Conservation (phyloP, 1,140 invertebrate species). For the Heliconius melpomene region DNA sequence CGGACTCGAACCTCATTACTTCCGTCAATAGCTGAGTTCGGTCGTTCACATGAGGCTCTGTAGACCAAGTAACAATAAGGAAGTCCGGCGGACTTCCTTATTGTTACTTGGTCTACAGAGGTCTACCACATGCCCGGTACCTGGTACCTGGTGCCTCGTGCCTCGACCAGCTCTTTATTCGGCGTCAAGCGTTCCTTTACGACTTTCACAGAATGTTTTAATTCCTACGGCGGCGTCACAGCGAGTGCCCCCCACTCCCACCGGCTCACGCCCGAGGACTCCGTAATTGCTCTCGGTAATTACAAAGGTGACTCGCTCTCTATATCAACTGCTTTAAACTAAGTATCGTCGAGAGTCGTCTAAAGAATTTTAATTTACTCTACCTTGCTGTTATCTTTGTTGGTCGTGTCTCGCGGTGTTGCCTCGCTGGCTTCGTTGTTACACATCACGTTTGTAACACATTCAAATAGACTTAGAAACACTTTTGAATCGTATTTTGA, state of each 20-base stretch:
- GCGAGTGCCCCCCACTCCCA: conserved; percentile 1
- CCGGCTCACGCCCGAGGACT: conserved; percentile 23
- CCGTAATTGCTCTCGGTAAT: conserved; percentile 37
- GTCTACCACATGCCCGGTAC: no score
- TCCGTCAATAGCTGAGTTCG: neutral
- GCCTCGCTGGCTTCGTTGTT: no score
- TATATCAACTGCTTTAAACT: neutral
- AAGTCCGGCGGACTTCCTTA: no score
- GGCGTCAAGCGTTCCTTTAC: conserved; percentile 41
- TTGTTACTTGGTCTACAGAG: no score
- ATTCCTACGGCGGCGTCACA: conserved; percentile 38
- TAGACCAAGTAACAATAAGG: no score
- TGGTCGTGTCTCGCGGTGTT: neutral
- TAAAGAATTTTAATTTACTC: conserved; percentile 6
- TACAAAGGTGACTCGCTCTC: conserved; percentile 26
- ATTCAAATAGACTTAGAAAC: no score
- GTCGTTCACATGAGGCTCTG: conserved; percentile 39
- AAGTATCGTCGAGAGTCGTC: neutral
- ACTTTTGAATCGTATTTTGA: no score
- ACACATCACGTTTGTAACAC: neutral
- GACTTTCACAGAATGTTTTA: conserved; percentile 50
- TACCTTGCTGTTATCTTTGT: neutral
- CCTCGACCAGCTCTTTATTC: conserved; percentile 38
- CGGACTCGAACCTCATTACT: neutral
- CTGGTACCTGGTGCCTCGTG: neutral